phyloP scores from a whole-genome alignment of 2,113 vertebrate genomes.

The Tetrax tetrax region DNA sequence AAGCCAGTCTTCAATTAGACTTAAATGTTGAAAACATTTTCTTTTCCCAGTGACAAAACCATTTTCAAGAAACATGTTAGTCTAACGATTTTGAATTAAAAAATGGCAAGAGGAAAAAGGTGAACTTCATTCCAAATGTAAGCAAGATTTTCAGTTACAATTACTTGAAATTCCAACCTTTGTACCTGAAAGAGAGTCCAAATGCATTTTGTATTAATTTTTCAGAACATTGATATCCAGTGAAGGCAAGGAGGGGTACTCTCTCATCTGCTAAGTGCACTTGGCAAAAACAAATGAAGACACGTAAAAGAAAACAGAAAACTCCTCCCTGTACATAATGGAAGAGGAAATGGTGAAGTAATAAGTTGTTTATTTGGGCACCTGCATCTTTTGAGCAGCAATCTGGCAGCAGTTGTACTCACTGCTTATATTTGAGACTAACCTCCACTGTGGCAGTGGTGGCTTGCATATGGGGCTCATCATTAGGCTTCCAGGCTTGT shows the following conservation, averaged over 20 bases:
- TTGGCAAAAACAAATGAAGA: conserved; percentile 41
- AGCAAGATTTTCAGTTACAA: neutral
- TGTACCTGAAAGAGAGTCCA: neutral
- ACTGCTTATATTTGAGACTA: neutral
- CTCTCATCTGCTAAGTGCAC: neutral
- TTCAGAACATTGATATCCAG: neutral
- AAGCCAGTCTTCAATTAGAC: conserved; percentile 5
- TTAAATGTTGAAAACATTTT: conserved; percentile 41
- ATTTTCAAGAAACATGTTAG: neutral
- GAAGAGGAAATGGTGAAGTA: neutral
- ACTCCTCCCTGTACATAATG: neutral
- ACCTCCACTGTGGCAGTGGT: neutral
- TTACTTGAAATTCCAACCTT: neutral
- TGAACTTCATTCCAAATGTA: neutral
- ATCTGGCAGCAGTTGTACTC: neutral
- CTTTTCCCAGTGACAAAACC: neutral
- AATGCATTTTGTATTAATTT: neutral
- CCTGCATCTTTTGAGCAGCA: neutral
- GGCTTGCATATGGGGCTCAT: neutral
- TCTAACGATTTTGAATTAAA: neutral
- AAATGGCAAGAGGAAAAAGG: neutral
- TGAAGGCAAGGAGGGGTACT: neutral
- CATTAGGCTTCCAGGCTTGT: neutral
- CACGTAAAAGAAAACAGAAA: neutral
- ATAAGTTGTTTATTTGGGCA: conserved; percentile 3